A percentile compares a stretch with the other conserved stretches of the same genome.
phyloP scores from a whole-genome alignment of 2,888 invertebrate genomes.

The Sialis fuliginosa region DNA sequence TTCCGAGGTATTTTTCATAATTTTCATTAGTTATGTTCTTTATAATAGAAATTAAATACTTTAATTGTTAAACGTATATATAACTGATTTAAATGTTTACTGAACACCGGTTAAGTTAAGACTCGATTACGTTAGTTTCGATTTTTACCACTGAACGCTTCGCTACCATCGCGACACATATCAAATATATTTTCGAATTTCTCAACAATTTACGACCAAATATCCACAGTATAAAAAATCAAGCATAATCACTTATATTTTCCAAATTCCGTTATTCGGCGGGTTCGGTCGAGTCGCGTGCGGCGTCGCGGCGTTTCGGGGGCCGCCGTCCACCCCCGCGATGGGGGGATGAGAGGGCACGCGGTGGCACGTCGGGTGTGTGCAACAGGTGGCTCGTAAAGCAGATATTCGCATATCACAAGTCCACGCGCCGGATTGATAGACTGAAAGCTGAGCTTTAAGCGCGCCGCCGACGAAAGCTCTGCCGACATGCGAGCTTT shows the following conservation, averaged over 20 bases:
- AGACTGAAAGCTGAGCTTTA: constrained; percentile 8
- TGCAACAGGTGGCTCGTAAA: constrained; percentile 33
- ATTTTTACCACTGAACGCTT: too few relatives aligned
- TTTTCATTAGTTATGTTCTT: too few relatives aligned
- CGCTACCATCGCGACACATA: too few relatives aligned
- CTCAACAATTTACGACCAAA: too few relatives aligned
- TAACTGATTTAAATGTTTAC: too few relatives aligned
- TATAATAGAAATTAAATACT: too few relatives aligned
- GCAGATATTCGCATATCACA: constrained; percentile 33
- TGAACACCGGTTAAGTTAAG: too few relatives aligned
- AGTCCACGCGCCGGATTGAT: constrained; percentile 21
- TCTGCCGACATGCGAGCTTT: constrained; percentile 10
- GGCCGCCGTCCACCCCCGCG: constrained; percentile 5
- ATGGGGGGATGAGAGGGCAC: constrained; percentile 5
- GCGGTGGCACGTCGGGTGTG: constrained; percentile 8
- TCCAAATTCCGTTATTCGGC: background rate
- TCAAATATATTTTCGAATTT: too few relatives aligned
- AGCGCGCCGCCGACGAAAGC: constrained; percentile 8
- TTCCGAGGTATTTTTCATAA: too few relatives aligned
- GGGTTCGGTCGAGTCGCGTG: background rate
- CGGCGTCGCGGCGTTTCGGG: constrained; percentile 4
- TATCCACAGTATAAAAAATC: too few relatives aligned
- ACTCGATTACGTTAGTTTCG: too few relatives aligned
- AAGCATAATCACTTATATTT: background rate
- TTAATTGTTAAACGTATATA: too few relatives aligned